Base-by-base conservation (phyloP, 2,888 invertebrate genomes). In the Heliconius sara region DNA sequence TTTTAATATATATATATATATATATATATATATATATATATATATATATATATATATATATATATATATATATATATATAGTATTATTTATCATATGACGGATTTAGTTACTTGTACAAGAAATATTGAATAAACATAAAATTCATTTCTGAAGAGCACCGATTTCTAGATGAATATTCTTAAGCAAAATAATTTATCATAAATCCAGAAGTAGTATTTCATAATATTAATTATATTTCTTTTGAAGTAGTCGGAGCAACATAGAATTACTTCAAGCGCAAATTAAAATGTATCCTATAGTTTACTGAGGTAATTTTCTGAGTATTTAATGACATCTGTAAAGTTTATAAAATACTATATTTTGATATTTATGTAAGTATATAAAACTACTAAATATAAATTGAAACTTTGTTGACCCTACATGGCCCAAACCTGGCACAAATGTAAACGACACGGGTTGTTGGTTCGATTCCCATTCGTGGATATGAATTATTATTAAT, bases 211-310 rank as follows among this genome's bases (percentile, higher is more conserved):
- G 43, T 70, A 43, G 70, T 70, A 25, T n/a, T 57, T 73, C 30
- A 60, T 60, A 34, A 73, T n/a, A 73, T 60, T 73, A 34, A 34
- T 60, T n/a, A 73, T 60, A 73, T 30, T 60, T 73, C 34, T 73
- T 25, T 39, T 60, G 57, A 73, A 25, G 34, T 34, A 39, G 30
- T n/a, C 34, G 25, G 60, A 34, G 39, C 60, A 60, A n/a, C 34
- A n/a, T 60, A 73, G 13, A 34, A 73, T 73, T 73, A 34, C 60
- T 73, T 60, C 39, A 60, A 73, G 13, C 39, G 9, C 9, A 60
- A 73, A 73, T 57, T 71, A 19, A 73, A 57, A 72, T 30, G 30
- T 30, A 57, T 72, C 22, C 6, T 72, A 57, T 72, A 30, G 57
- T 57, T 12, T 57, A n/a, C 52, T 30, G 52, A 30, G 30, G 52